Conservation (phyloP, 2,888 invertebrate genomes). For the Tryphoninae sp. region DNA sequence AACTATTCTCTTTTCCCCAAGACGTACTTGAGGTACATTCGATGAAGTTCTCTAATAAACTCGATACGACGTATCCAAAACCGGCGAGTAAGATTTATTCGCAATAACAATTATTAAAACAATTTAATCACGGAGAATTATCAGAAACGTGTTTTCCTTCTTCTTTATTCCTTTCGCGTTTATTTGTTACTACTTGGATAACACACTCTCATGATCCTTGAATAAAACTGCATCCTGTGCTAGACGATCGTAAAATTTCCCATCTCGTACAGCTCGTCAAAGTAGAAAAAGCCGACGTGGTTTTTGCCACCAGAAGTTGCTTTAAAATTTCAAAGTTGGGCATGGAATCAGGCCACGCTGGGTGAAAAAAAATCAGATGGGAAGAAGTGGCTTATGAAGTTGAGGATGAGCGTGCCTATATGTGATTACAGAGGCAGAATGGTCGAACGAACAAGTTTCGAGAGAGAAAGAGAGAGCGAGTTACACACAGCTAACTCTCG, state of each 20-base stretch:
- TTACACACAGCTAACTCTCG: conserved; percentile 67
- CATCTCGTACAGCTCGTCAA: no score
- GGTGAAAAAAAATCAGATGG: conserved; percentile 24
- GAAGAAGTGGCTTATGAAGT: conserved; percentile 61
- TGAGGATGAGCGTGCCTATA: conserved; percentile 24
- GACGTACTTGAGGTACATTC: conserved; percentile 7
- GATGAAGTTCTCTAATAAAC: conserved; percentile 48
- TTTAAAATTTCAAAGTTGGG: conserved; percentile 26
- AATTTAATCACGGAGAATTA: neutral
- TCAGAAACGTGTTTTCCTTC: no score
- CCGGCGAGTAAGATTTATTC: neutral
- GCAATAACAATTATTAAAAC: neutral
- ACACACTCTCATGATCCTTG: no score
- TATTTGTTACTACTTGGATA: no score
- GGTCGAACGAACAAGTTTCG: conserved; percentile 54
- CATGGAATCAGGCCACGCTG: conserved; percentile 28
- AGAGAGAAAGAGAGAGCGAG: conserved; percentile 43
- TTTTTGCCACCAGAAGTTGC: conserved; percentile 9
- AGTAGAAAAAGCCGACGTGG: no score
- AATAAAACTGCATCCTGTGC: no score
- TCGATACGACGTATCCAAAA: neutral
- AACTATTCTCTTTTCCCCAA: conserved; percentile 1
- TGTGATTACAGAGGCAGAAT: conserved; percentile 33
- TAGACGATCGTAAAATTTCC: no score
- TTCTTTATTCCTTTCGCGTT: no score